Percentiles rank a stretch among this genome's conserved stretches.
phyloP scores from a whole-genome alignment of 1,140 invertebrate species.

The Centruroides vittatus region DNA sequence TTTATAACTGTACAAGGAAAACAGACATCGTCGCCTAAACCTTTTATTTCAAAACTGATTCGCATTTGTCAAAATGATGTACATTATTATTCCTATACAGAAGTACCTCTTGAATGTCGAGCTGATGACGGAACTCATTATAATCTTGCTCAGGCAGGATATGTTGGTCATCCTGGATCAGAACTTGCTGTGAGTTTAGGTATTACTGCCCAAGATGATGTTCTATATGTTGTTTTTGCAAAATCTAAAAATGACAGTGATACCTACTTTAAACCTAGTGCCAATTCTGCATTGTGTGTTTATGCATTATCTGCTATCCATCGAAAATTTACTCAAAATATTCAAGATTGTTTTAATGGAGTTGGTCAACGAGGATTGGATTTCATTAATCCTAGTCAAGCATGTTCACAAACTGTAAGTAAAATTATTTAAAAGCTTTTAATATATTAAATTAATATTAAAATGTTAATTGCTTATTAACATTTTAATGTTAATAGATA shows the following conservation, averaged over 20 bases:
- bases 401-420: constrained; percentile 67
- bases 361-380: constrained; percentile 72
- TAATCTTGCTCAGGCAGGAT: constrained; percentile 85
- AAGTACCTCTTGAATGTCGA: constrained; percentile 89
- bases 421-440: too few species aligned
- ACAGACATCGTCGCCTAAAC: constrained; percentile 25
- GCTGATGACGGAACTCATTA: constrained; percentile 55
- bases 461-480: too few species aligned
- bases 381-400: constrained; percentile 74
- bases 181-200: constrained; percentile 72
- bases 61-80: constrained; percentile 90
- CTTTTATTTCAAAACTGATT: constrained; percentile 84
- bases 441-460: too few species aligned
- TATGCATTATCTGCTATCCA: constrained; percentile 86
- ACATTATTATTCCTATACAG: constrained; percentile 94
- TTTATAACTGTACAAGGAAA: constrained; percentile 74
- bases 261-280: constrained; percentile 36
- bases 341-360: constrained; percentile 87
- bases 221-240: constrained; percentile 85
- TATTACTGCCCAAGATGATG: constrained; percentile 81
- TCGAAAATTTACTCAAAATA: constrained; percentile 93
- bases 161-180: constrained; percentile 79
- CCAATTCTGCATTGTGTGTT: constrained; percentile 73
- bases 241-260: constrained; percentile 41
- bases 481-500: too few species aligned